Base-by-base conservation (phyloP, 2,888 invertebrate genomes). In the Antitype chi region DNA sequence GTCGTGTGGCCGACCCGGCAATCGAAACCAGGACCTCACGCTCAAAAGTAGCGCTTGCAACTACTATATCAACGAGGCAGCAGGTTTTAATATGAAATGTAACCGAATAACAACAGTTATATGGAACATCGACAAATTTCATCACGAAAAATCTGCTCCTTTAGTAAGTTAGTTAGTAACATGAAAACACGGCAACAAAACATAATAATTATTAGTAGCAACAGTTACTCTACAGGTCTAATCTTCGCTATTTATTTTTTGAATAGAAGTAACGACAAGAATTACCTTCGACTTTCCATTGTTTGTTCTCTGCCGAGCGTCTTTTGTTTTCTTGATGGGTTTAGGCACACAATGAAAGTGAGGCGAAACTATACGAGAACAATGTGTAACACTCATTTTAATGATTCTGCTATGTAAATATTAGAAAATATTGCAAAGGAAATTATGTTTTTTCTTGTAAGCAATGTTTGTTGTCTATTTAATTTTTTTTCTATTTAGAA, bases 241-340 rank as follows among this genome's bases (percentile, higher is more conserved):
- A 85, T 86, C 66, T 72, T 74, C 32, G 71, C 74, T 69, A 85
- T 86, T 85, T 82, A 75, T 86, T 85, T 81, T 85, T 81, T 80
- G 68, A 82, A 85, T 81, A 70, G 78, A 72, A 43, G 66, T 80
- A 77, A 85, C 73, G 74, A 77, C 70, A 74, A 47, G 82, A 76
- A 87, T 86, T 86, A 81, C 87, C 70, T 81, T 77, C 66, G 70
- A 85, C 80, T 78, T 53, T 68, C 25, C 74, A 49, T 11, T 60
- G 71, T 70, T 86, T 79, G 87, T 86, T 78, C 82, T 67, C 67
- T 64, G 28, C 43, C 77, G 62, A 62, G 74, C 60, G 55, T 55
- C 84, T 81, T 80, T 84, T 84, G 83, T 84, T 84, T 80, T 20
- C 63, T 17, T 80, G 84, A 76, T 83, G 81, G 69, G 71, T 81